These are phyloP conservation scores for Spheniscus mendiculus DNA, from an alignment of 2,113 vertebrate genomes.

Conservation along the genomic window DNA sequence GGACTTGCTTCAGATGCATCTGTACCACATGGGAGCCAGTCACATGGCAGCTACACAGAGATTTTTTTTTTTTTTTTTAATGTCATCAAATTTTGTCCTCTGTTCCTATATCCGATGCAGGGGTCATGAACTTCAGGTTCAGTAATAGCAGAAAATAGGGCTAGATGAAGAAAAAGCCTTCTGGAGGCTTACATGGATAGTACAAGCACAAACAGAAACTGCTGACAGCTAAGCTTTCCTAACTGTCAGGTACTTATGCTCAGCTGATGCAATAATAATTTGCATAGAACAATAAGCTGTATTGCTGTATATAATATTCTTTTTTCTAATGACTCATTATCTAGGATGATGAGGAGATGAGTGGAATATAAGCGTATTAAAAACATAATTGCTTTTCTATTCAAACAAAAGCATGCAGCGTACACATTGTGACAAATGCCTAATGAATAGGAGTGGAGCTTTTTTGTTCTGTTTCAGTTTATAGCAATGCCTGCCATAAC, in stretches of 20 bases:
- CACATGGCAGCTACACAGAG: background rate
- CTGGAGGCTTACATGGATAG: background rate
- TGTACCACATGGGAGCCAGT: background rate
- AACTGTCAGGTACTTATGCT: background rate
- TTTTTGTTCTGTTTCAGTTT: background rate
- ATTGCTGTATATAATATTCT: constrained; percentile 53
- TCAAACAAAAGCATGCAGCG: background rate
- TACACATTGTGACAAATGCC: constrained; percentile 28
- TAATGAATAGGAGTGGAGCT: background rate
- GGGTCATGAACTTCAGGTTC: background rate
- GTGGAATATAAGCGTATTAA: constrained; percentile 54
- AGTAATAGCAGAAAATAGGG: background rate
- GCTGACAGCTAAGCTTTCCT: background rate
- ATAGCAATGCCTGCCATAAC: background rate
- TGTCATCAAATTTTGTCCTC: background rate
- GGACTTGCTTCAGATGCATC: background rate
- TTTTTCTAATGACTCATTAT: constrained; percentile 64
- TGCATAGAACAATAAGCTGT: background rate
- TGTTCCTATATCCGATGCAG: background rate
- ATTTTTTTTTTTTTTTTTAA: background rate
- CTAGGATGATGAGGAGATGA: constrained; percentile 45
- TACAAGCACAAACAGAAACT: background rate
- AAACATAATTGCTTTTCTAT: constrained; percentile 64
- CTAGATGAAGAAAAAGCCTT: background rate
- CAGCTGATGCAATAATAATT: constrained; percentile 21